Evolutionary conservation across 2,797 vertebrate species (phyloP).

Genomic region (Onychomys leucogaster): DNA sequence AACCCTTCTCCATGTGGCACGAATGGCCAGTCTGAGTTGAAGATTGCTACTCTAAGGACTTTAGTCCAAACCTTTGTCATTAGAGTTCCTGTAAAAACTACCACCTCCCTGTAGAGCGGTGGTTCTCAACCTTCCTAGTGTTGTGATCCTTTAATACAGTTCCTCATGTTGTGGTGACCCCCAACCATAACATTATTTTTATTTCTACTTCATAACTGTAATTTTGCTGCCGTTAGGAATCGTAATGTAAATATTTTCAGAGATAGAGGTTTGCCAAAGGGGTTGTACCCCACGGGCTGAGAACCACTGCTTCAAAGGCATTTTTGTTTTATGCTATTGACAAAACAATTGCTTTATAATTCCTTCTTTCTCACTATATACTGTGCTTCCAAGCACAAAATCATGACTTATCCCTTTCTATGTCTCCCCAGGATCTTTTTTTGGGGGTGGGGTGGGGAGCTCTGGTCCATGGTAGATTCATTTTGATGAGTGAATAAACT

Average conservation of each 20-base stretch:
- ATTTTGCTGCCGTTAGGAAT: neutral
- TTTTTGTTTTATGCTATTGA: neutral
- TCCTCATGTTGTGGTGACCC: neutral
- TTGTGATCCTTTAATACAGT: neutral
- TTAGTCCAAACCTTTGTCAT: neutral
- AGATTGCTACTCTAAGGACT: neutral
- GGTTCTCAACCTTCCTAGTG: neutral
- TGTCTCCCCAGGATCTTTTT: neutral
- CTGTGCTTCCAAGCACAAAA: neutral
- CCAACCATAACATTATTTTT: neutral
- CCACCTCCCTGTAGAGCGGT: neutral
- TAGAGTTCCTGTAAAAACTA: neutral
- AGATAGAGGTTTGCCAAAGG: neutral
- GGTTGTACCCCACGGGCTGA: neutral
- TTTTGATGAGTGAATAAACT: conserved; percentile 1
- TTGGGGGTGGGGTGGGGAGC: neutral
- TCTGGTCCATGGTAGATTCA: neutral
- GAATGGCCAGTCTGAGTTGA: neutral
- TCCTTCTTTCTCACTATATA: neutral
- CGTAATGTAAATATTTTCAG: neutral
- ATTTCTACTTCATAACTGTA: neutral
- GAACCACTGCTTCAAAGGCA: neutral
- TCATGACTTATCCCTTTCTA: neutral
- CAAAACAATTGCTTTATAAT: neutral
- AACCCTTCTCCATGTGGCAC: neutral